phyloP scores from a whole-genome alignment of 1,140 invertebrate genomes.

The Penaeus japonicus region DNA sequence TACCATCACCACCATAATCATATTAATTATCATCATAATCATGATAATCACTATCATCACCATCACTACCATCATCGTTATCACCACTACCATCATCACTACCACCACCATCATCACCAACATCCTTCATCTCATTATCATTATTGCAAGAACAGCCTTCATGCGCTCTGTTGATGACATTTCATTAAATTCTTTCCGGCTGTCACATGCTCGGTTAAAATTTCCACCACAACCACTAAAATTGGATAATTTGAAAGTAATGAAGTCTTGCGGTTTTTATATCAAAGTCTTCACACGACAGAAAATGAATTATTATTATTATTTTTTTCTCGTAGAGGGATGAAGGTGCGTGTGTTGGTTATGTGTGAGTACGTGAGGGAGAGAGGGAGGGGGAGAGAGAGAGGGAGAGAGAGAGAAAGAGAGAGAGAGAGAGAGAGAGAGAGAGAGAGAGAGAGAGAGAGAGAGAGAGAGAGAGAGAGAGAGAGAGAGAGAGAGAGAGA shows the following conservation, averaged over 20 bases:
- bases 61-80: neutral
- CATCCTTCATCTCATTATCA: neutral
- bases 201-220: no score
- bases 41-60: neutral
- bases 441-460: neutral
- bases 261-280: no score
- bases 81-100: neutral
- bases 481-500: neutral
- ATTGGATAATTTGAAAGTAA: no score
- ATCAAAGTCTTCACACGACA: no score
- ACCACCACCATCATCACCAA: neutral
- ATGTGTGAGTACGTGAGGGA: no score
- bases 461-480: neutral
- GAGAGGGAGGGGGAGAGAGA: slow-evolving; percentile 15
- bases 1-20: neutral
- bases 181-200: no score
- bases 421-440: slow-evolving; percentile 3
- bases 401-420: slow-evolving; percentile 16
- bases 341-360: no score
- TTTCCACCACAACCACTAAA: no score
- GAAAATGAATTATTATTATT: no score
- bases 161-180: no score
- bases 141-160: no score
- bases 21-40: neutral
- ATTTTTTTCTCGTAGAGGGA: no score